phyloP scores from a whole-genome alignment of 2,113 vertebrate species.

The Carettochelys insculpta region DNA sequence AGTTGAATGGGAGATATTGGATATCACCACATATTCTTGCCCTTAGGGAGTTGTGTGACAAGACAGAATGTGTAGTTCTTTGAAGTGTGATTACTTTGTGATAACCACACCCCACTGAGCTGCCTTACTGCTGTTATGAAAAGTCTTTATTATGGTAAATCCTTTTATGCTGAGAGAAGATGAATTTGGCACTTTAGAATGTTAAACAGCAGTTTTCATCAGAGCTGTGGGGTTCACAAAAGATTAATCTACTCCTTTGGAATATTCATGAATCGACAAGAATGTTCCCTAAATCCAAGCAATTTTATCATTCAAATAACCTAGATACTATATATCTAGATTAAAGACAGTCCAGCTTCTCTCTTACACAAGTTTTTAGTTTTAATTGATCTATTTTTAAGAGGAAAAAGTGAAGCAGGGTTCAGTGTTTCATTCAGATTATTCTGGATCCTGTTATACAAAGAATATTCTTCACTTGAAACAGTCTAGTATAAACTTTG shows the following conservation, averaged over 20 bases:
- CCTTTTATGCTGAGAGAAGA: slow-evolving; percentile 64
- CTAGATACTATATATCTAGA: slow-evolving; percentile 45
- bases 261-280: slow-evolving; percentile 78
- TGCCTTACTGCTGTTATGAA: slow-evolving; percentile 59
- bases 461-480: slow-evolving; percentile 25
- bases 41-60: not conserved
- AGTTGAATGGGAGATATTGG: not conserved
- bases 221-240: slow-evolving; percentile 56
- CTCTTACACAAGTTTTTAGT: slow-evolving; percentile 46
- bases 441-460: slow-evolving; percentile 40
- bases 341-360: slow-evolving; percentile 33
- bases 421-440: slow-evolving; percentile 5
- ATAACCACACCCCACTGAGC: slow-evolving; percentile 61
- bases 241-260: slow-evolving; percentile 63
- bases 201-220: slow-evolving; percentile 69
- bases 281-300: slow-evolving; percentile 59
- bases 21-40: not conserved
- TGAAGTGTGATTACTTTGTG: slow-evolving; percentile 48
- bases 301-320: slow-evolving; percentile 64
- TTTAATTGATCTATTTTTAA: slow-evolving; percentile 10
- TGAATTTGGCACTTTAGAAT: slow-evolving; percentile 65
- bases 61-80: slow-evolving; percentile 25
- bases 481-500: slow-evolving; percentile 13
- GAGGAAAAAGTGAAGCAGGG: not conserved
- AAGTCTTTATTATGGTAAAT: slow-evolving; percentile 62